Evolutionary conservation across 2,797 vertebrate species (phyloP), one percentile per base, ranked within the genome.

Genomic region (Erethizon dorsatum): DNA sequence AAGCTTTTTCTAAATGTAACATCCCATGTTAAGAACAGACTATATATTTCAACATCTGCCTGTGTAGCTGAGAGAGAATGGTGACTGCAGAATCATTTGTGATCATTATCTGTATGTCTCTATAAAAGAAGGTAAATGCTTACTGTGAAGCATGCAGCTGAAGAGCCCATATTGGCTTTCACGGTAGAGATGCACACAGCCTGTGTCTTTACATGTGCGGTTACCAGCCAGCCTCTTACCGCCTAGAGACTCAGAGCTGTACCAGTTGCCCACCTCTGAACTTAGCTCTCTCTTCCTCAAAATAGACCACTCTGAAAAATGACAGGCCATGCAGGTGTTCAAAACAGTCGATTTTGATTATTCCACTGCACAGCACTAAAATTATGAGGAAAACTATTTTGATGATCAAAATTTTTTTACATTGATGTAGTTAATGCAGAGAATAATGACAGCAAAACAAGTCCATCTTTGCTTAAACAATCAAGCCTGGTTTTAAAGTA

Each of bases 91-190:
- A 97, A 96, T 88, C 96, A 96, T 95, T 97, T n/a, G 33, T 47
- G 90, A 96, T 98, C 96, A 69, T 98, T 98, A 98, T 98, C 91
- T 82, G 2, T 83, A 18, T 24, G 47, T 89, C 91, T 98, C 98
- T 97, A 91, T 95, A 97, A 98, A 98, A 95, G 93, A 89, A 97
- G 97, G 94, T 97, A 97, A 97, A 95, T 86, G 91, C 69, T 90
- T 97, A 26, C 69, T 98, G 97, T 95, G 96, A 97, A 96, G 93
- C 97, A 94, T 92, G 95, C 97, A 97, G 96, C 96, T 96, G 86
- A 97, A 94, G 97, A 45, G 0, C 0, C 87, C 26, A 0, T 59
- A 91, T 98, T 92, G 95, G 97, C 96, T 97, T 96, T 95, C 91
- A 90, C 52, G 96, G 96, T 77, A 59, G 93, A 98, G 93, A 97